These are phyloP conservation scores for Hypsibius dujardini DNA, from an alignment of 1,140 invertebrate species.

Conservation along the genomic window DNA sequence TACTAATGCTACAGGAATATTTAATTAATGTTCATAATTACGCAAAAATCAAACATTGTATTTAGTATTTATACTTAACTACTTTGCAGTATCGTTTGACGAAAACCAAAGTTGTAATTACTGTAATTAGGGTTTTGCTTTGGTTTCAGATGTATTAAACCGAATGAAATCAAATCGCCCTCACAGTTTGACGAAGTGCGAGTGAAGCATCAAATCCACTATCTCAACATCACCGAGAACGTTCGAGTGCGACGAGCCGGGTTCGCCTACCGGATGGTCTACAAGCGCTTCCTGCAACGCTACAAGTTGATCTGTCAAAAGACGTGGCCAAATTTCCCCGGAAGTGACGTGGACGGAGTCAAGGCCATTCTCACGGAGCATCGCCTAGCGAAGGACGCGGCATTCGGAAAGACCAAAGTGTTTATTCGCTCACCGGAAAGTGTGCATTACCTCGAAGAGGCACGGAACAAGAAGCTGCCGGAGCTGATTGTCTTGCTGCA, in stretches of 20 bases:
- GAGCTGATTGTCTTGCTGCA: constrained; percentile 75
- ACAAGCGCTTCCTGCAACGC: constrained; percentile 63
- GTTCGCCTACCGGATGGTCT: constrained; percentile 73
- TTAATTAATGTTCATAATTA: too few species aligned
- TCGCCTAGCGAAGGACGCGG: constrained; percentile 60
- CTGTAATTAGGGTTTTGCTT: too few species aligned
- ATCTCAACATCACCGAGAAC: constrained; percentile 78
- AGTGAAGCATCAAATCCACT: constrained; percentile 61
- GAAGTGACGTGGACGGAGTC: constrained; percentile 58
- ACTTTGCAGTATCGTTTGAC: too few species aligned
- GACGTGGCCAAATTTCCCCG: constrained; percentile 83
- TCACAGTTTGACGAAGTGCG: constrained; percentile 52
- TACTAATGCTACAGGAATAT: too few species aligned
- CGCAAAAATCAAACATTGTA: too few species aligned
- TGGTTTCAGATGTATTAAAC: too few species aligned
- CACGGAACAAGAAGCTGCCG: constrained; percentile 59
- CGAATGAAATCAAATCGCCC: constrained; percentile 76
- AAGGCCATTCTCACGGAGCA: constrained; percentile 60
- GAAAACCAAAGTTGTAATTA: too few species aligned
- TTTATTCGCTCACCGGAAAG: constrained; percentile 79
- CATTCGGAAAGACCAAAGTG: constrained; percentile 81
- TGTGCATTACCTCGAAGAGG: constrained; percentile 65
- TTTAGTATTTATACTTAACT: too few species aligned
- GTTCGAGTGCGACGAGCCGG: constrained; percentile 77
- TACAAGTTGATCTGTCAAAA: constrained; percentile 88